Conservation (phyloP, 2,797 vertebrate species). For the Delichon dasypus region DNA sequence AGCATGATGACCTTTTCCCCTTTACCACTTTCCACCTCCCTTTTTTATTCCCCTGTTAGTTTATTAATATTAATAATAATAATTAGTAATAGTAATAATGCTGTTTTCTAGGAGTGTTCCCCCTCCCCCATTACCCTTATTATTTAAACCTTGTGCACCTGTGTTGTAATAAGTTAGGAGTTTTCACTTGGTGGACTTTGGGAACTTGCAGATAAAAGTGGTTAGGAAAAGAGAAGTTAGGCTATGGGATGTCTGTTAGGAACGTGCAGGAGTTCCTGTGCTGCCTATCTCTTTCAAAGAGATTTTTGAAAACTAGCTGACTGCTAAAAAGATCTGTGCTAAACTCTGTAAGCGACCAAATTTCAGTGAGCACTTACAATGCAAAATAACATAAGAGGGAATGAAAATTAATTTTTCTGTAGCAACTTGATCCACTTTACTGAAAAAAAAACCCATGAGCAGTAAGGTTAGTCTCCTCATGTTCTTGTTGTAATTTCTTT, state of each 20-base stretch:
- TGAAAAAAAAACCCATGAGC: not conserved
- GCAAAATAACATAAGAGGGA: not conserved
- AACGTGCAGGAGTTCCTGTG: not conserved
- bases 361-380: not conserved
- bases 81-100: too few relatives aligned
- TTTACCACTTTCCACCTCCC: too few relatives aligned
- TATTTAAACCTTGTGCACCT: not conserved
- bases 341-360: not conserved
- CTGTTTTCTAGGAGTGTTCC: not conserved
- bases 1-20: not conserved
- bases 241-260: not conserved
- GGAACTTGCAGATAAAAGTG: not conserved
- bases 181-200: not conserved
- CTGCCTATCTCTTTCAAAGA: not conserved
- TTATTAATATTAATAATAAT: too few relatives aligned
- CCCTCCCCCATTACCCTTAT: not conserved
- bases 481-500: not conserved
- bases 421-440: not conserved
- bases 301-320: not conserved
- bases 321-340: not conserved
- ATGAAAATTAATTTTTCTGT: not conserved
- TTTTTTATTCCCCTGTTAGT: too few relatives aligned
- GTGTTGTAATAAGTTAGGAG: not conserved
- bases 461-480: not conserved
- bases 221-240: not conserved